phyloP scores from a whole-genome alignment of 1,140 invertebrate species.

The Zaprionus lachaisei region DNA sequence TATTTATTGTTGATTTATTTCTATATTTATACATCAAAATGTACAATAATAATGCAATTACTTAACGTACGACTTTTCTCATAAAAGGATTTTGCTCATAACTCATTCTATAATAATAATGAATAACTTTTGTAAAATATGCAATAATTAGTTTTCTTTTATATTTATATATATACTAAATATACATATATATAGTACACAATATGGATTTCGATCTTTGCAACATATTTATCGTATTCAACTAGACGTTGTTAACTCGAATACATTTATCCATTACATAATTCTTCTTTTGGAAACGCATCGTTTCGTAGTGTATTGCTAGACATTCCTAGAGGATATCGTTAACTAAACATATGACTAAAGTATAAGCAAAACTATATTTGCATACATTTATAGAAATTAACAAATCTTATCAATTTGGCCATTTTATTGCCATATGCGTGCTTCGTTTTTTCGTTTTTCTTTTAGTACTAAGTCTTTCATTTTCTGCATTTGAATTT shows the following conservation, averaged over 20 bases:
- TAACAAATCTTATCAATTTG: conserved; percentile 31
- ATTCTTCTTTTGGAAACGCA: conserved; percentile 50
- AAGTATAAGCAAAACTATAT: conserved; percentile 65
- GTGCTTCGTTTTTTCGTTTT: conserved; percentile 9
- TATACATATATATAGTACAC: conserved; percentile 26
- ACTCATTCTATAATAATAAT: conserved; percentile 59
- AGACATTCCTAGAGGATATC: conserved; percentile 53
- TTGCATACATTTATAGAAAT: conserved; percentile 52
- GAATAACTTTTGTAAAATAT: conserved; percentile 47
- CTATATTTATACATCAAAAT: conserved; percentile 75
- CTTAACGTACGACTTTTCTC: conserved; percentile 49
- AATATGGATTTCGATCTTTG: conserved; percentile 35
- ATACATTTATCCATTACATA: conserved; percentile 13
- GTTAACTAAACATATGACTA: conserved; percentile 76
- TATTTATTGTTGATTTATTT: conserved; percentile 71
- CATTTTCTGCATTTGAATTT: conserved; percentile 65
- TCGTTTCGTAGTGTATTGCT: conserved; percentile 52
- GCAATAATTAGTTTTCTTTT: conserved; percentile 24
- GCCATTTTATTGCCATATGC: conserved; percentile 1
- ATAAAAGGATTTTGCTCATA: conserved; percentile 47
- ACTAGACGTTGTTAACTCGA: conserved; percentile 20
- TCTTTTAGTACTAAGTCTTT: conserved; percentile 72
- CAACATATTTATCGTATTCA: conserved; percentile 17
- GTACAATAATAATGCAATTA: conserved; percentile 70
- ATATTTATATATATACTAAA: not conserved